Evolutionary conservation across 2,113 vertebrate species (phyloP), one percentile per base, ranked within the genome.

Genomic region (Colistium nudipinnis): DNA sequence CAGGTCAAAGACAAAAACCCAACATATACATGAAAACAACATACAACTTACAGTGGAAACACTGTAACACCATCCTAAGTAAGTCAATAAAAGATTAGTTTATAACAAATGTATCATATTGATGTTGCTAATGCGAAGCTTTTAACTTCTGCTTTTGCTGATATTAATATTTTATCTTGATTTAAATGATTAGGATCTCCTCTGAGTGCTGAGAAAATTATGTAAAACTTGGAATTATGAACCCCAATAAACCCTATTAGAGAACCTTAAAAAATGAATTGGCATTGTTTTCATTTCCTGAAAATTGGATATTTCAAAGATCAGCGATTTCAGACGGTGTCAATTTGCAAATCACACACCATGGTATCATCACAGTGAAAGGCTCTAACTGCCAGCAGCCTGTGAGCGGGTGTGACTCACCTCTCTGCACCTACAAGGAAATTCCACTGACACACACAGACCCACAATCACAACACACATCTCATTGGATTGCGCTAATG

Each of bases 361-460:
- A 76, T 36, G 48, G 60, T 62, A 65, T 78, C 28, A 10, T 64
- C 57, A 72, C 59, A 63, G 43, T 33, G 59, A 67, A 35, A 4
- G 67, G 19, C 35, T 66, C 55, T 22, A 49, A 68, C 71, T 63
- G 80, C 81, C 80, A 73, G 47, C 47, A 67, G 81, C 77, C 43
- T 70, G 43, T 36, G 47, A 81, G 78, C 54, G 22, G 36, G 55
- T 55, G 73, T 90, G 86, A 89, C 67, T 89, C 81, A 86, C 85
- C 74, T 87, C 70, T 70, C 72, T 52, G 70, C 79, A 87, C 79
- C 76, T 83, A 67, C 11, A 7, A 69, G 70, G 64, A 74, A 86
- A 73, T 67, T 76, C 70, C 74, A 55, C 75, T 31, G 53, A 81
- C 69, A 74, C 51, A 66, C 65, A 64, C 16, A 39, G 12, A 56